Base-by-base conservation (phyloP, 1,140 invertebrate species). In the Brachionus calyciflorus region DNA sequence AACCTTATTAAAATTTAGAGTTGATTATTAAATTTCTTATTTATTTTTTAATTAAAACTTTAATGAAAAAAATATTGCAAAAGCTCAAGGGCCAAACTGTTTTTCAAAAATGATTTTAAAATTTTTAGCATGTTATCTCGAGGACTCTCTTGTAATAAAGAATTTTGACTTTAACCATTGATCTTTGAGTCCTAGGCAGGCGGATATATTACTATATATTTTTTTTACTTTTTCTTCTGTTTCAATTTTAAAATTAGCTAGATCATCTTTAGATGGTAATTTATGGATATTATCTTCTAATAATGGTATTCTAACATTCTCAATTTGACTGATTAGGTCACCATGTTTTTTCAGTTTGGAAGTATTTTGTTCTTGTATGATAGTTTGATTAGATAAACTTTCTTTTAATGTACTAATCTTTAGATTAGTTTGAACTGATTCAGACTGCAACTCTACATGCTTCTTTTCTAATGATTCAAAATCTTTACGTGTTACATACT, bases 401-500 rank as follows among this genome's bases (percentile, higher is more conserved):
- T 65, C 60, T 65, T 44, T 65, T 65, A 65, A 44, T 2, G 17
- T 21, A 14, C 24, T 21, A 44, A 44, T 44, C 44, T 65, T 44
- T 19, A 44, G 33, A 65, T 65, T 65, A 44, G 21, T 44, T 26
- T 65, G 33, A 2, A 65, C 3, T 26, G 44, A 24, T 12, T 26
- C 37, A n/a, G 60, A 19, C 44, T 65, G 37, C 0, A 65, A 21
- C 4, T 41, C 21, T 1, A 44, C 19, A 14, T 41, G 19, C 44
- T 24, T 65, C 30, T 65, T 65, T 24, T 65, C 60, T 12, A 5
- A 12, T 3, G 19, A 26, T 14, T 44, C 37, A 5, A 65, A 65
- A 24, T 65, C 60, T 44, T 65, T 46, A 24, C 60, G 33, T n/a
- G 17, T 44, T 44, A 65, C 5, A 26, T 30, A 65, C 60, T 65